Evolutionary conservation across 2,888 invertebrate species (phyloP).

Genomic region (Cataglyphis rosenhaueri): DNA sequence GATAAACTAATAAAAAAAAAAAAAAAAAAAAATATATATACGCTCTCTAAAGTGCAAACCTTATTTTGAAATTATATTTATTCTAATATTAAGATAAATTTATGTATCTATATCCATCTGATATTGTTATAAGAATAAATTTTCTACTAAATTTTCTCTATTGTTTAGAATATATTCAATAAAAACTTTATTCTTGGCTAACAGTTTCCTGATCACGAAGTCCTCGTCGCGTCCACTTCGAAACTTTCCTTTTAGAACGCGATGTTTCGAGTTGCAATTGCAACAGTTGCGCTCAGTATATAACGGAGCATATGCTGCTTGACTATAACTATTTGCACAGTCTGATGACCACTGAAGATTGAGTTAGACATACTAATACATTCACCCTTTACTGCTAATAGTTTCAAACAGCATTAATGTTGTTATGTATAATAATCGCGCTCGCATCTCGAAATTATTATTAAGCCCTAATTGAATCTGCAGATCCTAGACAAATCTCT

Average conservation of each 20-base stretch:
- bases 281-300: conserved; percentile 3
- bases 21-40: not conserved
- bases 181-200: conserved; percentile 27
- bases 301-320: conserved; percentile 2
- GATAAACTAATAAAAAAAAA: not conserved
- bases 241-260: conserved; percentile 44
- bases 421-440: not conserved
- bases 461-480: not conserved
- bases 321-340: not conserved
- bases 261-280: conserved; percentile 15
- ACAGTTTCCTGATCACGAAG: conserved; percentile 17
- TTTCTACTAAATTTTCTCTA: not conserved
- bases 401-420: conserved; percentile 10
- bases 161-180: not conserved
- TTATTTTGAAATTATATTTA: not conserved
- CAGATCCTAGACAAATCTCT: not conserved
- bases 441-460: not conserved
- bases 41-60: not conserved
- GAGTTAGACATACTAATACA: not conserved
- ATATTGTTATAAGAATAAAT: not conserved
- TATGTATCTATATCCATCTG: not conserved
- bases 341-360: conserved; percentile 1
- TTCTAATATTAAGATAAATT: not conserved
- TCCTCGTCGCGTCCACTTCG: not conserved
- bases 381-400: not conserved